phyloP scores from a whole-genome alignment of 2,113 vertebrate genomes.

The Platichthys flesus region DNA sequence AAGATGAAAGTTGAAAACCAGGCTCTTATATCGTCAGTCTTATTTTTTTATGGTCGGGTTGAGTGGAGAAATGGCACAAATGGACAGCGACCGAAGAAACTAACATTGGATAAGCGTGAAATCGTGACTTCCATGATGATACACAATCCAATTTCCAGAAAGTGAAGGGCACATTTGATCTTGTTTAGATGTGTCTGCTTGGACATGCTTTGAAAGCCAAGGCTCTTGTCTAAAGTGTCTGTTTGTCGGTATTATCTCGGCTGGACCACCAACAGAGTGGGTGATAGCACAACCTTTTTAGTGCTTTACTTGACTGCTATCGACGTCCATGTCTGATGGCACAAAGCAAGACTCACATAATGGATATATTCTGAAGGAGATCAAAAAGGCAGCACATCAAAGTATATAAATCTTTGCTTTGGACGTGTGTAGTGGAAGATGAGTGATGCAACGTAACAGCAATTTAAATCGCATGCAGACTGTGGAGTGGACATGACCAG shows the following conservation, averaged over 20 bases:
- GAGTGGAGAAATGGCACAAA: conserved; percentile 34
- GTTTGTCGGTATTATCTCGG: conserved; percentile 57
- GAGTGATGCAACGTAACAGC: conserved; percentile 68
- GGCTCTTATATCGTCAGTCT: conserved; percentile 26
- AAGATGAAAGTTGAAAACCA: conserved; percentile 12
- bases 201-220: conserved; percentile 40
- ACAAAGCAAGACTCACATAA: conserved; percentile 34
- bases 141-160: conserved; percentile 42
- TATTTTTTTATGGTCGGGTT: conserved; percentile 14
- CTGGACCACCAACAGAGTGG: conserved; percentile 52
- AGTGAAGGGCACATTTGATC: conserved; percentile 64
- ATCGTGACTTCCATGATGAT: conserved; percentile 39
- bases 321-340: conserved; percentile 31
- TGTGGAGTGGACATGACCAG: conserved; percentile 5
- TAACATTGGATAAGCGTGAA: conserved; percentile 19
- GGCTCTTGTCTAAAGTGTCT: conserved; percentile 60
- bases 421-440: conserved; percentile 21
- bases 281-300: conserved; percentile 46
- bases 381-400: conserved; percentile 19
- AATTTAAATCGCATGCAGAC: conserved; percentile 42
- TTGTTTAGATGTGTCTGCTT: conserved; percentile 53
- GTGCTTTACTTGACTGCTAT: conserved; percentile 40
- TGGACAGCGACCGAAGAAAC: neutral
- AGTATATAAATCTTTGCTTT: conserved; percentile 23
- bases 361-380: conserved; percentile 20